A percentile compares a stretch with the other conserved stretches of the same genome.
Conservation (phyloP, 2,888 invertebrate genomes). For the Galerucella nymphaeae region DNA sequence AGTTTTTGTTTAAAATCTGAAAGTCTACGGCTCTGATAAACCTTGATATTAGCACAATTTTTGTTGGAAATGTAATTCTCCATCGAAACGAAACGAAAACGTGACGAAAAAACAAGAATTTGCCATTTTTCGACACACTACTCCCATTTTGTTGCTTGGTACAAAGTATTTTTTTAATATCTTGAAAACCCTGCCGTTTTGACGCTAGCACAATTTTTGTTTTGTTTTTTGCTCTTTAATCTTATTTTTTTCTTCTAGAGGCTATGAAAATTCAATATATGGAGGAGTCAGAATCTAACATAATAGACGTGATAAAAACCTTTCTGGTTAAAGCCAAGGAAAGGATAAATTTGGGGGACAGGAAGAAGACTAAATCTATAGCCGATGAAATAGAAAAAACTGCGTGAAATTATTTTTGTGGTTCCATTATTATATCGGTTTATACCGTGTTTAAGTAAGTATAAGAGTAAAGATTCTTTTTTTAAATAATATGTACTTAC, state of each 20-base stretch:
- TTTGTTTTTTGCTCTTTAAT: neutral
- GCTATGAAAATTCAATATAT: slow-evolving; percentile 4
- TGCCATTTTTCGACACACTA: neutral
- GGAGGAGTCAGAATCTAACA: neutral
- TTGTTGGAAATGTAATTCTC: neutral
- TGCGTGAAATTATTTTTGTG: too few species aligned
- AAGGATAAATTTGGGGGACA: neutral
- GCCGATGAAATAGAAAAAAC: neutral
- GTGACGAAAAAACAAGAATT: neutral
- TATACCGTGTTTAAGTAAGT: too few species aligned
- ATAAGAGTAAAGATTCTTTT: too few species aligned
- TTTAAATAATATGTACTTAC: too few species aligned
- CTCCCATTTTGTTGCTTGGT: neutral
- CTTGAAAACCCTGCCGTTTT: neutral
- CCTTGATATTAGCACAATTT: neutral
- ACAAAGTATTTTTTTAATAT: neutral
- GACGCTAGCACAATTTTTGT: neutral
- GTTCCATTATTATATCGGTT: too few species aligned
- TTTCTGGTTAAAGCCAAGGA: too few species aligned
- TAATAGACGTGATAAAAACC: too few species aligned
- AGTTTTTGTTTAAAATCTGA: neutral
- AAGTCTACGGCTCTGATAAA: neutral
- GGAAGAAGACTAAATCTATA: neutral
- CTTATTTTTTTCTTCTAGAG: slow-evolving; percentile 2
- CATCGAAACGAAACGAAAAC: too few species aligned